These are phyloP conservation scores for Vulpes vulpes DNA, from an alignment of 2,113 vertebrate species.

Conservation along the genomic window DNA sequence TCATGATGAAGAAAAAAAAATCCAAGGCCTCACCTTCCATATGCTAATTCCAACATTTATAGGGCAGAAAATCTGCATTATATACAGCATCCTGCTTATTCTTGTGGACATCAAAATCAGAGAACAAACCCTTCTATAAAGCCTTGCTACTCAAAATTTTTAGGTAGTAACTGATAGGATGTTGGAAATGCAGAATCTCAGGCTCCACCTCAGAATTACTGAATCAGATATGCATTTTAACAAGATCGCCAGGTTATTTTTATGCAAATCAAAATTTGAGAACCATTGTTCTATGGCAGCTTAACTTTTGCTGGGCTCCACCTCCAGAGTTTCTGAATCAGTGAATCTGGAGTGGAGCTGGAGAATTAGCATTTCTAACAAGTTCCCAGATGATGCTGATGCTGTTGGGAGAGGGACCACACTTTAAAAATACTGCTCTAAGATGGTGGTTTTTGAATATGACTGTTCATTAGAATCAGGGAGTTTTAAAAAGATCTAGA, in stretches of 20 bases:
- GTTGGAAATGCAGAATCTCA: neutral
- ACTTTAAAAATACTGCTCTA: neutral
- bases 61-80: neutral
- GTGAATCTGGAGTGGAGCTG: neutral
- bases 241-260: neutral
- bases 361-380: neutral
- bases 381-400: neutral
- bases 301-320: neutral
- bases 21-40: neutral
- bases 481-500: neutral
- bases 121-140: neutral
- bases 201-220: neutral
- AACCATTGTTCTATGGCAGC: neutral
- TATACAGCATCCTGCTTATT: neutral
- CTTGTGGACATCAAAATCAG: neutral
- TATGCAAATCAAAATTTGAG: neutral
- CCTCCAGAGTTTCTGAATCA: neutral
- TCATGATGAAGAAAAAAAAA: neutral
- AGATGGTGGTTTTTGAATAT: neutral
- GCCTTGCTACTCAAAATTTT: neutral
- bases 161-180: neutral
- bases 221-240: slow-evolving; percentile 7
- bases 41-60: neutral
- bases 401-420: neutral
- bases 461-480: neutral